Conservation (phyloP, 53 echinoderm and acorn worm genomes). For the Paelopatides confundens region DNA sequence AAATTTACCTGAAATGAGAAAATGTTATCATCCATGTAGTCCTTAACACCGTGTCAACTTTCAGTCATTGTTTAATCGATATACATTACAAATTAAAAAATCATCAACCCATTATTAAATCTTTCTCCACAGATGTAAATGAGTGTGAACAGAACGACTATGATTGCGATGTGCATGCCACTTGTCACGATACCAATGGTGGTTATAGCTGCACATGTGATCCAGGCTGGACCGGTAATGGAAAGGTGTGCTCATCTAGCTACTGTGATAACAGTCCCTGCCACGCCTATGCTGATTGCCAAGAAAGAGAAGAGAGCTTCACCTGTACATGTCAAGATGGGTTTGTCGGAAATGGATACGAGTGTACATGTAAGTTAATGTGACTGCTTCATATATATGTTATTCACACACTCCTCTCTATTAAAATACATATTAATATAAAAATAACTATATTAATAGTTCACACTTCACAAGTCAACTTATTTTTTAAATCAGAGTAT, state of each 20-base stretch:
- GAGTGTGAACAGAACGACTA: neutral
- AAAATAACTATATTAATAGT: too few species aligned
- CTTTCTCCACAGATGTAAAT: neutral
- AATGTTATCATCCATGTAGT: too few species aligned
- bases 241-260: neutral
- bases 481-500: too few species aligned
- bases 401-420: too few species aligned
- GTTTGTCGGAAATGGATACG: conserved; percentile 50
- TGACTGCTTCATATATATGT: too few species aligned
- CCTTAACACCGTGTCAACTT: too few species aligned
- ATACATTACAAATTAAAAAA: too few species aligned
- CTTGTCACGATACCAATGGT: conserved; percentile 47
- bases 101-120: too few species aligned
- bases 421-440: too few species aligned
- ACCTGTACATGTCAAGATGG: neutral
- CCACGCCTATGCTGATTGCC: conserved; percentile 6
- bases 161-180: conserved; percentile 27
- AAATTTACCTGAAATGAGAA: too few species aligned
- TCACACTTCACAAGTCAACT: too few species aligned
- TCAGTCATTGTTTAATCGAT: too few species aligned
- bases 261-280: conserved; percentile 1
- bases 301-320: neutral
- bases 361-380: conserved; percentile 33
- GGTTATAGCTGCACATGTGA: conserved; percentile 53
- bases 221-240: conserved; percentile 35